These are phyloP conservation scores for Cryptus viduatorius DNA, from an alignment of 2,888 invertebrate species.

Conservation along the genomic window DNA sequence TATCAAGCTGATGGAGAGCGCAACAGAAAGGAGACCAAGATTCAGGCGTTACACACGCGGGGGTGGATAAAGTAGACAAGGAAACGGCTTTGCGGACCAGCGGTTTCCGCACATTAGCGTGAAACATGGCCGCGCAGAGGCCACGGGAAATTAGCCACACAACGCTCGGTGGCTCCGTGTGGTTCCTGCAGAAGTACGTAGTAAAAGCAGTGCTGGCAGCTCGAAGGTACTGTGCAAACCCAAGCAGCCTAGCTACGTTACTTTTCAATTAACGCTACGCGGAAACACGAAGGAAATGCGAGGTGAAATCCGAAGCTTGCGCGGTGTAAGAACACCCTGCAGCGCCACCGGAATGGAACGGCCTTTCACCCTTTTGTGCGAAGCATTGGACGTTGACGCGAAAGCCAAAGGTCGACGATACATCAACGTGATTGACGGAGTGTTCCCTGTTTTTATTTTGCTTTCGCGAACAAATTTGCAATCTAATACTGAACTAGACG, in stretches of 20 bases:
- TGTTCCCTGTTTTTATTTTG: background rate
- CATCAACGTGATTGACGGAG: slow-evolving; percentile 2
- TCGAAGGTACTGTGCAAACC: slow-evolving; percentile 48
- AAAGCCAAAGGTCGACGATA: slow-evolving; percentile 1
- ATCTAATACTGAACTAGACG: background rate
- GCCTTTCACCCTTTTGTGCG: background rate
- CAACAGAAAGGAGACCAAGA: slow-evolving; percentile 16
- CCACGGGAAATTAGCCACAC: slow-evolving; percentile 68
- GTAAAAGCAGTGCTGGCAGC: slow-evolving; percentile 58
- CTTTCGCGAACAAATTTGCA: background rate
- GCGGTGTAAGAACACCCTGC: slow-evolving; percentile 7
- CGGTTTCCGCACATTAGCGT: slow-evolving; percentile 68
- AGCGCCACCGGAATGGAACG: slow-evolving; percentile 5
- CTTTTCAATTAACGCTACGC: slow-evolving; percentile 65
- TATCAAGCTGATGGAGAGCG: background rate
- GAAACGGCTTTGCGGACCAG: slow-evolving; percentile 58
- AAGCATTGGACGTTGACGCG: slow-evolving; percentile 1
- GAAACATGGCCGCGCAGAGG: slow-evolving; percentile 66
- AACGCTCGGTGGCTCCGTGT: slow-evolving; percentile 36
- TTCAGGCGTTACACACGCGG: background rate
- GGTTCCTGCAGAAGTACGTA: slow-evolving; percentile 54
- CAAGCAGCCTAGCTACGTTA: slow-evolving; percentile 50
- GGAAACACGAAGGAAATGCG: slow-evolving; percentile 40
- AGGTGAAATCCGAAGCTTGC: slow-evolving; percentile 33
- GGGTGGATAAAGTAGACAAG: slow-evolving; percentile 33